These are phyloP conservation scores for Dipodomys stephensi DNA, from an alignment of 2,113 vertebrate species.

Conservation along the genomic window DNA sequence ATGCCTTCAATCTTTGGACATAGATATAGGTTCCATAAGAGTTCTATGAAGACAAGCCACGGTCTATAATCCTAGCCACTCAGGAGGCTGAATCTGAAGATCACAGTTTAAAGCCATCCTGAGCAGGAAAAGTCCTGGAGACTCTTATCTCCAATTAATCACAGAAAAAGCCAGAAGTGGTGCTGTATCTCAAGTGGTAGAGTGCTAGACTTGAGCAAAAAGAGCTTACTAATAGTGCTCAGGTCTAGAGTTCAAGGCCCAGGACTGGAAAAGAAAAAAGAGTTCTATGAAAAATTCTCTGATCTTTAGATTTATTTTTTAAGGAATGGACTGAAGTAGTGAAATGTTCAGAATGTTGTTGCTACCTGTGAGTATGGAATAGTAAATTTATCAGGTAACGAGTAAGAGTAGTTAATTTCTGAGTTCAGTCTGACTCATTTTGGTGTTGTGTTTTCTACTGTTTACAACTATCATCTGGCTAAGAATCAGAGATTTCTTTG, in stretches of 20 bases:
- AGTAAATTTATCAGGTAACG: slow-evolving; percentile 29
- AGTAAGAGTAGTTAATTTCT: slow-evolving; percentile 32
- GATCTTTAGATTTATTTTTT: background rate
- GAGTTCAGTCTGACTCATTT: background rate
- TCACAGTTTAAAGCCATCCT: too few species aligned
- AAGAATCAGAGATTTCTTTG: slow-evolving; percentile 57
- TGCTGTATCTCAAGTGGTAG: too few species aligned
- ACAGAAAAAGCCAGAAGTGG: too few species aligned
- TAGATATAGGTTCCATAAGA: background rate
- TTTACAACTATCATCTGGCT: slow-evolving; percentile 53
- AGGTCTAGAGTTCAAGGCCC: too few species aligned
- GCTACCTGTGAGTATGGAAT: background rate
- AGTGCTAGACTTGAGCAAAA: too few species aligned
- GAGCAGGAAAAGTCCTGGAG: too few species aligned
- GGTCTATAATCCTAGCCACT: too few species aligned
- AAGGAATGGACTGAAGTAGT: background rate
- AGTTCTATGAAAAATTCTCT: background rate
- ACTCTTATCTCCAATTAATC: too few species aligned
- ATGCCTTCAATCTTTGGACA: background rate
- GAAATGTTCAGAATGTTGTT: background rate
- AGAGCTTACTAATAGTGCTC: too few species aligned
- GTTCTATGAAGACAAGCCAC: too few species aligned
- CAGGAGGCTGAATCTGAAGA: too few species aligned
- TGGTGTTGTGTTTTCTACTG: slow-evolving; percentile 25
- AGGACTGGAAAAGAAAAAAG: too few species aligned